Evolutionary conservation across 2,888 invertebrate species (phyloP).

Genomic region (Euplexia lucipara): DNA sequence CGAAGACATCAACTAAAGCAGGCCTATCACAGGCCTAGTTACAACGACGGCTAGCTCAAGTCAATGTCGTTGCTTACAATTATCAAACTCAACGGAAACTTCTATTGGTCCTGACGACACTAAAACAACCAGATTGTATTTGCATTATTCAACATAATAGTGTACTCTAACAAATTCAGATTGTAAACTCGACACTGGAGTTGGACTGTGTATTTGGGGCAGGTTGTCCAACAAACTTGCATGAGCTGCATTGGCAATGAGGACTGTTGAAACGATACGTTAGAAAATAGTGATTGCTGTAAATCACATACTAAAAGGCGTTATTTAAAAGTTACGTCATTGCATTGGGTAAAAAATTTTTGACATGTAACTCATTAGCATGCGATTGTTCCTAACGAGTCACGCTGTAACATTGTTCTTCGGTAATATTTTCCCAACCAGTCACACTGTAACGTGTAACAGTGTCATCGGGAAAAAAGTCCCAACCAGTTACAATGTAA

Average conservation of each 20-base stretch:
- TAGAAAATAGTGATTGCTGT: conserved; percentile 6
- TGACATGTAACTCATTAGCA: no score
- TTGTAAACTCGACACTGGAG: conserved; percentile 31
- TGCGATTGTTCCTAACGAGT: no score
- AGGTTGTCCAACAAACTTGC: conserved; percentile 27
- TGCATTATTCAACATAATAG: conserved; percentile 19
- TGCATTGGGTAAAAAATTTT: no score
- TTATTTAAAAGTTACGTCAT: no score
- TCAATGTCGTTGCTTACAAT: background rate
- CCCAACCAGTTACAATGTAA: no score
- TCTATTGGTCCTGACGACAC: background rate
- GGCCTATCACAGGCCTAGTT: background rate
- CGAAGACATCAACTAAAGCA: background rate
- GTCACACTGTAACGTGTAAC: no score
- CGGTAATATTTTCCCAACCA: no score
- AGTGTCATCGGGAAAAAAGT: no score
- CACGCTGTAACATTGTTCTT: no score
- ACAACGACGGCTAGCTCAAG: conserved; percentile 6
- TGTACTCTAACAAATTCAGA: conserved; percentile 38
- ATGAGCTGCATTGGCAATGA: conserved; percentile 31
- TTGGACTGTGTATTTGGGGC: conserved; percentile 3
- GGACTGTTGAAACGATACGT: conserved; percentile 8
- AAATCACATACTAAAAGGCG: no score
- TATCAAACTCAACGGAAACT: background rate
- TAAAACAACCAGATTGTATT: conserved; percentile 9